Percentiles rank a stretch among this genome's conserved stretches.
These are phyloP conservation scores for Lithobates sylvaticus DNA, from an alignment of 2,797 vertebrate genomes.

Conservation along the genomic window DNA sequence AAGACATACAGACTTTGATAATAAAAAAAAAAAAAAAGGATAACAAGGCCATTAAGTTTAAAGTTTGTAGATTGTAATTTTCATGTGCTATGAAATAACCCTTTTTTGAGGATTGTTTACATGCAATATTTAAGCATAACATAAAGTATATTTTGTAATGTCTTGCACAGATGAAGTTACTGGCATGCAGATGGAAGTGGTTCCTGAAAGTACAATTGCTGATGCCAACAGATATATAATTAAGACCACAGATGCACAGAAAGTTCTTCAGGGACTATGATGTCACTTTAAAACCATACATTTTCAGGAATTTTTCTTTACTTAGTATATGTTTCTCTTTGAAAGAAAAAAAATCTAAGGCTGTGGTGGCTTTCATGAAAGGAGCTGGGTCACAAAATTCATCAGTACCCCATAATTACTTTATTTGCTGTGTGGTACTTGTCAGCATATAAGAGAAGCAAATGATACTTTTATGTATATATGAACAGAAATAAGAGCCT, in stretches of 20 bases:
- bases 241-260: slow-evolving; percentile 46
- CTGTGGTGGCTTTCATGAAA: slow-evolving; percentile 41
- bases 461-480: slow-evolving; percentile 30
- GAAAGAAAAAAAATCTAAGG: slow-evolving; percentile 20
- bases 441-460: slow-evolving; percentile 23
- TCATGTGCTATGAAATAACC: neutral
- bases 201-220: slow-evolving; percentile 17
- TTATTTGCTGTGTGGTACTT: slow-evolving; percentile 19
- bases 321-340: neutral
- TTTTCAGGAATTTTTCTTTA: slow-evolving; percentile 31
- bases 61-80: neutral
- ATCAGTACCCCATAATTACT: slow-evolving; percentile 34
- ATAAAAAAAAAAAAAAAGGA: too few species aligned
- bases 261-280: slow-evolving; percentile 18
- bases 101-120: neutral
- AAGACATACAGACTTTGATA: too few species aligned
- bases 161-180: neutral
- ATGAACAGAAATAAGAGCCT: slow-evolving; percentile 16
- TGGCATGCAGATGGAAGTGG: neutral
- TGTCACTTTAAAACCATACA: slow-evolving; percentile 25
- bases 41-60: neutral
- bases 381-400: slow-evolving; percentile 18
- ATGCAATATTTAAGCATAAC: neutral
- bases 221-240: slow-evolving; percentile 40
- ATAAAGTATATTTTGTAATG: neutral